Base-by-base conservation (phyloP, 2,888 invertebrate species). In the Lumbricus terrestris region DNA sequence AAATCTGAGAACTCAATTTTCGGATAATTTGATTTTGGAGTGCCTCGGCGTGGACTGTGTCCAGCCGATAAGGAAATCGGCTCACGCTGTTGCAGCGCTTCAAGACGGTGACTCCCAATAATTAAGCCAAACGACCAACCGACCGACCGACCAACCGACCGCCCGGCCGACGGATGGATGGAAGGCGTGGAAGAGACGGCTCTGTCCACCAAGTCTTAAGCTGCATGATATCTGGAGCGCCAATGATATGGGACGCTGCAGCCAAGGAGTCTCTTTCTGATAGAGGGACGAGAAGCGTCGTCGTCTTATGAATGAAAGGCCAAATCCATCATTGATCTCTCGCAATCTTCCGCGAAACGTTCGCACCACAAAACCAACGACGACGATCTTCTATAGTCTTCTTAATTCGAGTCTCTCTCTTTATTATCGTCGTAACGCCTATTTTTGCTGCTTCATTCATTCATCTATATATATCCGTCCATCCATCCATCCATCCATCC, bases 11-110 rank as follows among this genome's bases (percentile, higher is more conserved):
- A 69, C 69, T 69, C 69, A 69, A 69, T 69, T 69, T 69, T 13
- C 69, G 69, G 69, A 69, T 69, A 69, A 69, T 69, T 69, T 69
- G 69, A 69, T 69, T 69, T n/a, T 69, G n/a, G 69, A 69, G 69
- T 69, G 8, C 69, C 69, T 69, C 69, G n/a, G 69, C 69, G 69
- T 29, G 69, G 69, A n/a, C 69, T 69, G 69, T n/a, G 69, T 69
- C 29, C n/a, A 3, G 29, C 6, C 29, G 69, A 69, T 69, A 69
- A 69, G 69, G 69, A 69, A 69, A 69, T 69, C 69, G 69, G 69
- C 29, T 69, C 69, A 69, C n/a, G n/a, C 69, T 69, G 69, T n/a
- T 69, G 69, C 69, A n/a, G 8, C n/a, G 69, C 69, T 29, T 69
- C 29, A 69, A 69, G 69, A 69, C 6, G 69, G 69, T 69, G 69